These are phyloP conservation scores for Pteronura brasiliensis DNA, from an alignment of 2,113 vertebrate genomes.

Conservation along the genomic window DNA sequence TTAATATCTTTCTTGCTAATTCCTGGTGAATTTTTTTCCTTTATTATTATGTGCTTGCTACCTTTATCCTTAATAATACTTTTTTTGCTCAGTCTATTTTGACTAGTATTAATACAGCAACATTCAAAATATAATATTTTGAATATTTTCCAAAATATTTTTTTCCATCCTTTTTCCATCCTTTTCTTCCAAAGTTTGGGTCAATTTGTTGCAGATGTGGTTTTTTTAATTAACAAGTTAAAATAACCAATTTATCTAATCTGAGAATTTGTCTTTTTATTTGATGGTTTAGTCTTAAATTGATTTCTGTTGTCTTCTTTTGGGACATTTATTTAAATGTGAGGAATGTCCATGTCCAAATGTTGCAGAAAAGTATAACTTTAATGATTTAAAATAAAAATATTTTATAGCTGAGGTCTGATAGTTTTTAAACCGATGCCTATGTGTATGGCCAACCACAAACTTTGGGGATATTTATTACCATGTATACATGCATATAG, in stretches of 20 bases:
- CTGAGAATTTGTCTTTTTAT: neutral
- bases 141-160: too few relatives aligned
- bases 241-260: neutral
- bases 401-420: slow-evolving; percentile 82
- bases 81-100: neutral
- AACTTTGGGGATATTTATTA: slow-evolving; percentile 77
- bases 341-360: slow-evolving; percentile 74
- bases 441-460: slow-evolving; percentile 80
- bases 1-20: neutral
- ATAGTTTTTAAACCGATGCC: slow-evolving; percentile 79
- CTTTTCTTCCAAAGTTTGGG: neutral
- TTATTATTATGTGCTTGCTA: neutral
- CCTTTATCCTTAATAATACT: neutral
- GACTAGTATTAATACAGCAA: neutral
- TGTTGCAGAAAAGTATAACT: slow-evolving; percentile 74
- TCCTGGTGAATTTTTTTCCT: neutral
- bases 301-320: neutral
- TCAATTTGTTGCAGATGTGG: neutral
- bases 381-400: slow-evolving; percentile 75
- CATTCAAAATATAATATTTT: neutral
- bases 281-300: neutral
- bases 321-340: slow-evolving; percentile 76
- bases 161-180: neutral
- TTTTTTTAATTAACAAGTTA: neutral
- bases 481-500: slow-evolving; percentile 73